Evolutionary conservation across 2,113 vertebrate species (phyloP), one percentile per base, ranked within the genome.

Genomic region (Amia ocellicauda): DNA sequence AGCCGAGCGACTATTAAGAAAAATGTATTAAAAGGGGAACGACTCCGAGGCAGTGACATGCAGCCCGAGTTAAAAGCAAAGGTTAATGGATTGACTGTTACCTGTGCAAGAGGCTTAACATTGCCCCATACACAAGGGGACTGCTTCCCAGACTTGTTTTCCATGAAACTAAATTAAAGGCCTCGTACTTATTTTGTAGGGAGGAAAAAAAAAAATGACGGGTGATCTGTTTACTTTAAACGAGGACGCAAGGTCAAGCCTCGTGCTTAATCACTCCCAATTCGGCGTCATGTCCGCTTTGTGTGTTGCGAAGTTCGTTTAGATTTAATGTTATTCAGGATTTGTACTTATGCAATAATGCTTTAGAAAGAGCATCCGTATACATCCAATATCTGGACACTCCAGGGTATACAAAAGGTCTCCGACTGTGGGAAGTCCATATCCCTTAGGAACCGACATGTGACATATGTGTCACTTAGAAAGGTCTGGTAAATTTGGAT

Each of bases 31-130:
- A 89, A 83, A 83, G 80, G 74, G 29, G 80, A 85, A 78, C 68
- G 76, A 82, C 86, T 86, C 78, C 64, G 83, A 88, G 86, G 85
- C 58, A 79, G 83, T 80, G 88, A 91, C 85, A 85, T 75, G 82
- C 80, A 82, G 92, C 88, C 87, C 85, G 83, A 70, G 80, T 82
- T 85, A 86, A 91, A 93, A 92, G 88, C 89, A 92, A 85, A 96
- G 94, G 96, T 96, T 99, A 98, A 99, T 98, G 93, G 95, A 93
- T 90, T 97, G 94, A 93, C 89, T 95, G 93, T 93, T 96, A 94
- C 91, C 92, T 93, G 93, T 80, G 90, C 85, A 84, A 73, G 74
- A 87, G 78, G 89, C 86, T 81, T 91, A 88, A 89, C 84, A 83
- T 81, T 84, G 75, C 79, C 82, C 84, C 73, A 69, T 85, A 89